Evolutionary conservation across 2,113 vertebrate genomes (phyloP).

Genomic region (Cygnus buccinator): DNA sequence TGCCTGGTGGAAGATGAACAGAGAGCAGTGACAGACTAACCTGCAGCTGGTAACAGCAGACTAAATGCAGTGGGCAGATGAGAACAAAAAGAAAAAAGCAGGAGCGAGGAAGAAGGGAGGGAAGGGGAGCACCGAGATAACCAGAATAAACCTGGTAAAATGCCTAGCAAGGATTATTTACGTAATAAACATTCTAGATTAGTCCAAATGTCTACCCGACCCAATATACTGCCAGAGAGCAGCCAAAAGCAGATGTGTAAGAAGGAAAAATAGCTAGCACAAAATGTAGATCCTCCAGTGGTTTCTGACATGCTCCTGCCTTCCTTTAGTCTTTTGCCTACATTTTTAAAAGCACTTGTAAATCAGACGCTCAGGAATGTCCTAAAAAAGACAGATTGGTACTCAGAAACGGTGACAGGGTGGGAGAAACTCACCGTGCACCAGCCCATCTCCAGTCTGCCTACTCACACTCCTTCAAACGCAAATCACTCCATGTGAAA

Average conservation of each 20-base stretch:
- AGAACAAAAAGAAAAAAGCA: not conserved
- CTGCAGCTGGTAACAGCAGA: not conserved
- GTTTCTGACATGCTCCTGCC: not conserved
- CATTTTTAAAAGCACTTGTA: not conserved
- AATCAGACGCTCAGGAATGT: not conserved
- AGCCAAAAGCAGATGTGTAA: not conserved
- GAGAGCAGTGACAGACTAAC: not conserved
- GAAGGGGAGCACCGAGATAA: not conserved
- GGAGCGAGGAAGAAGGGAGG: not conserved
- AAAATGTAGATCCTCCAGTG: accelerated
- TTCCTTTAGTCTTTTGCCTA: not conserved
- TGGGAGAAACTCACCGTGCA: not conserved
- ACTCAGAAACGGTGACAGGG: not conserved
- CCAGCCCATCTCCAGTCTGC: not conserved
- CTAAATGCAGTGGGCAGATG: not conserved
- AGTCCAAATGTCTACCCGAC: not conserved
- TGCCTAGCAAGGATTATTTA: slow-evolving; percentile 41
- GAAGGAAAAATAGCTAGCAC: not conserved
- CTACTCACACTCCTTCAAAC: not conserved
- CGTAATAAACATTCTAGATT: not conserved
- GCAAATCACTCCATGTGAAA: not conserved
- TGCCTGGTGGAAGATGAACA: not conserved
- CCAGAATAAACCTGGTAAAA: not conserved
- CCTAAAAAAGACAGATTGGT: not conserved
- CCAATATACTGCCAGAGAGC: not conserved